phyloP scores from a whole-genome alignment of 2,113 vertebrate genomes.

The Leucopternis melanops region DNA sequence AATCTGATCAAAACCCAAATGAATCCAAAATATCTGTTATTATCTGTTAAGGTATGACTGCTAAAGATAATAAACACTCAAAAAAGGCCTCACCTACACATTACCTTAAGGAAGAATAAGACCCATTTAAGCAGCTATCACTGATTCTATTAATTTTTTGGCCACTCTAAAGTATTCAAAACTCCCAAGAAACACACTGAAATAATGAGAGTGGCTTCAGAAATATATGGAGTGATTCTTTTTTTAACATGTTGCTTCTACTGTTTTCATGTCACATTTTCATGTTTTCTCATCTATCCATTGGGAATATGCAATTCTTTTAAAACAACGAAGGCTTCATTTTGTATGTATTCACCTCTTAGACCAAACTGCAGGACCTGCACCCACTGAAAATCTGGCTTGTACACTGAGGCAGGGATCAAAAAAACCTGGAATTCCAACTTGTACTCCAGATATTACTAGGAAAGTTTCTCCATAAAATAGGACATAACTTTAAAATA shows the following conservation, averaged over 20 bases:
- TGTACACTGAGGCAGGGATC: not conserved
- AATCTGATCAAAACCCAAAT: not conserved
- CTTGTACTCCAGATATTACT: not conserved
- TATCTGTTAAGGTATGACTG: not conserved
- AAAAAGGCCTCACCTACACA: not conserved
- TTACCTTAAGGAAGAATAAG: not conserved
- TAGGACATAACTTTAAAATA: not conserved
- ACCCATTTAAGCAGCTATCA: not conserved
- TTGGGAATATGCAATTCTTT: not conserved
- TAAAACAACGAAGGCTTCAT: not conserved
- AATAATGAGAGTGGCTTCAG: not conserved
- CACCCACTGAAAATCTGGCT: not conserved
- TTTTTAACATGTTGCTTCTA: not conserved
- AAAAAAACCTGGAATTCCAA: not conserved
- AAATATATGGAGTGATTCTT: not conserved
- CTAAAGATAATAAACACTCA: not conserved
- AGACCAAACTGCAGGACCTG: not conserved
- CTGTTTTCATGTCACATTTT: not conserved
- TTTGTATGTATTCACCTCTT: not conserved
- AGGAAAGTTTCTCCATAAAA: not conserved
- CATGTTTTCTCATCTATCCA: not conserved
- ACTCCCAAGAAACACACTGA: not conserved
- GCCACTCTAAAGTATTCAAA: not conserved
- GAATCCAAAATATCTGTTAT: not conserved
- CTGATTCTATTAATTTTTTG: not conserved